phyloP scores from a whole-genome alignment of 2,888 invertebrate species.

The Lucinisca nassula region DNA sequence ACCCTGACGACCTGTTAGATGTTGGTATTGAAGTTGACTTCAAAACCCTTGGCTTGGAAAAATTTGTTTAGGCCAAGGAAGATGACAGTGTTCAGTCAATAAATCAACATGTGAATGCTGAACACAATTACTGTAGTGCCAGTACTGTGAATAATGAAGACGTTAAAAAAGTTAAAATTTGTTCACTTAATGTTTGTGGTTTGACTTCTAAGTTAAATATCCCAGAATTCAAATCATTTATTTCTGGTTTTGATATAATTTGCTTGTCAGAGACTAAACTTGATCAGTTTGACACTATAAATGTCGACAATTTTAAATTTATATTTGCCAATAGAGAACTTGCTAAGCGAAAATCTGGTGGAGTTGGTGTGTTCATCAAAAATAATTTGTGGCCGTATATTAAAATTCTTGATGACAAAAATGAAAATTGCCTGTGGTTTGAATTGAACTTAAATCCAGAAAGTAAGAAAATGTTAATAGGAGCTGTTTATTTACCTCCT shows the following conservation, averaged over 20 bases:
- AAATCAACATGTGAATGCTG: not conserved
- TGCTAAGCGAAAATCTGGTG: not conserved
- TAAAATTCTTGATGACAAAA: not conserved
- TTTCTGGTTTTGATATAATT: not conserved
- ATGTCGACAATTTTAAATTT: not conserved
- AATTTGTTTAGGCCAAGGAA: not conserved
- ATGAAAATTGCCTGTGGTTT: not conserved
- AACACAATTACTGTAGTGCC: not conserved
- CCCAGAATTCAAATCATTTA: not conserved
- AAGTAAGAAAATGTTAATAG: not conserved
- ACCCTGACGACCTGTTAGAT: conserved; percentile 5
- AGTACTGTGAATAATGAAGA: not conserved
- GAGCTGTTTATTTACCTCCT: not conserved
- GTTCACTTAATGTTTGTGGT: not conserved
- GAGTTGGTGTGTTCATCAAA: not conserved
- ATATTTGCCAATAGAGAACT: not conserved
- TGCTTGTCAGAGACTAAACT: not conserved
- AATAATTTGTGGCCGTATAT: not conserved
- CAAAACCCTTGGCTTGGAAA: not conserved
- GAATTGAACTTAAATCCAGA: not conserved
- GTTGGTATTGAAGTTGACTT: conserved; percentile 1
- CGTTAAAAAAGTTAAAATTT: not conserved
- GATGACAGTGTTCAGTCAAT: not conserved
- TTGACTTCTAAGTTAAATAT: not conserved
- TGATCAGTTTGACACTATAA: not conserved